Conservation (phyloP, 1,140 invertebrate genomes). For the Ceratosolen fusciceps region DNA sequence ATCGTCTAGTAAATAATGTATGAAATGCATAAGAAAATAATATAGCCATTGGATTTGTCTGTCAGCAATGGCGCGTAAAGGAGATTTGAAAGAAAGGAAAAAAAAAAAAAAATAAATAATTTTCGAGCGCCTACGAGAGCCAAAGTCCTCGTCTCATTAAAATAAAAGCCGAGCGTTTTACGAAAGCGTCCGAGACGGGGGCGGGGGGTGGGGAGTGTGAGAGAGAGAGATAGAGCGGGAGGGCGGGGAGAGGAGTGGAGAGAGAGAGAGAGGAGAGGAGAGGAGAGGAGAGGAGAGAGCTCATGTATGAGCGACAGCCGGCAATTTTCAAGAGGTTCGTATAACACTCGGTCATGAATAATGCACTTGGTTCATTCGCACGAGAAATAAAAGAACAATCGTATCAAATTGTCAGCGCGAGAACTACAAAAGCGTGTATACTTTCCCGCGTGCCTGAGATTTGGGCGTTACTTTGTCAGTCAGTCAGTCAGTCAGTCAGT, state of each 20-base stretch:
- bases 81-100: not conserved
- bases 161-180: slow-evolving; percentile 27
- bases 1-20: slow-evolving; percentile 21
- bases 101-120: slow-evolving; percentile 2
- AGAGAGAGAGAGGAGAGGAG: too few relatives aligned
- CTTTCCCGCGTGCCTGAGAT: slow-evolving; percentile 20
- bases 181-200: slow-evolving; percentile 14
- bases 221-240: too few relatives aligned
- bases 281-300: too few relatives aligned
- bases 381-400: slow-evolving; percentile 34
- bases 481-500: not conserved
- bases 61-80: not conserved
- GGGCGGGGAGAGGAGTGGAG: too few relatives aligned
- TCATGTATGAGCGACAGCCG: slow-evolving; percentile 19
- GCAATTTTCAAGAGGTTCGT: slow-evolving; percentile 38
- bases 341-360: slow-evolving; percentile 32
- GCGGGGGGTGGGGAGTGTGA: too few relatives aligned
- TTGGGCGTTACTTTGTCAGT: slow-evolving; percentile 30
- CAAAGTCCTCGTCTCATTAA: slow-evolving; percentile 13
- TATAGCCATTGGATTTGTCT: slow-evolving; percentile 5
- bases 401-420: slow-evolving; percentile 35
- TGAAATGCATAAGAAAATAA: slow-evolving; percentile 29
- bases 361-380: slow-evolving; percentile 29
- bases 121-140: slow-evolving; percentile 10
- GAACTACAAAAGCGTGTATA: slow-evolving; percentile 26